Base-by-base conservation (phyloP, 2,888 invertebrate species). In the Mythimna impura region DNA sequence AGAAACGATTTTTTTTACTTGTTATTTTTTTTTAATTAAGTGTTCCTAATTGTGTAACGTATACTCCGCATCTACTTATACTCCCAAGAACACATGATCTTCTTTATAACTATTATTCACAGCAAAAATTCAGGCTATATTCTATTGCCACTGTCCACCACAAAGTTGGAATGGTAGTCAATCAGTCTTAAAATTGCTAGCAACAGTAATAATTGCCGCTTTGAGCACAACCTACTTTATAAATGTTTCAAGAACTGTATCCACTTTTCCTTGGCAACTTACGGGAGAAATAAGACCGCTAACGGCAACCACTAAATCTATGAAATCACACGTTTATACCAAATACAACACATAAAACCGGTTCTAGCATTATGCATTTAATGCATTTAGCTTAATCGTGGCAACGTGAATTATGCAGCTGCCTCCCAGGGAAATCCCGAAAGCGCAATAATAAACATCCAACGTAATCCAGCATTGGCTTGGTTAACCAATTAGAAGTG, bases 371-470 rank as follows among this genome's bases (percentile, higher is more conserved):
- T 52, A 82, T 84, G 69, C 74, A 83, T 83, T 82, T 84, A 88
- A 86, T 91, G 90, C 89, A 92, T 88, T 84, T 84, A 83, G 86
- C 88, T 89, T 92, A 94, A 93, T 91, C 90, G 91, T 87, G 80
- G 86, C 86, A 85, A 85, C 76, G 88, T 92, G 90, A 92, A 91
- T 92, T 89, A 92, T 92, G 92, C 90, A 85, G 87, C 84, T 85
- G 90, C 90, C 89, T 89, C 85, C 82, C 87, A 91, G 90, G 70
- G 89, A 82, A 91, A 91, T 91, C 91, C 93, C 91, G 86, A 91
- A 93, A 93, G 92, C 91, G 90, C 92, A 92, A 91, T 92, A 93
- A 94, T 92, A 92, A 92, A 92, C 90, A 92, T 90, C 89, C 88
- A 83, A 80, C 87, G 78, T 93, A 94, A 94, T 92, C 93, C 92